These are phyloP conservation scores for Amazona guildingii DNA, from an alignment of 2,113 vertebrate genomes.

Conservation along the genomic window DNA sequence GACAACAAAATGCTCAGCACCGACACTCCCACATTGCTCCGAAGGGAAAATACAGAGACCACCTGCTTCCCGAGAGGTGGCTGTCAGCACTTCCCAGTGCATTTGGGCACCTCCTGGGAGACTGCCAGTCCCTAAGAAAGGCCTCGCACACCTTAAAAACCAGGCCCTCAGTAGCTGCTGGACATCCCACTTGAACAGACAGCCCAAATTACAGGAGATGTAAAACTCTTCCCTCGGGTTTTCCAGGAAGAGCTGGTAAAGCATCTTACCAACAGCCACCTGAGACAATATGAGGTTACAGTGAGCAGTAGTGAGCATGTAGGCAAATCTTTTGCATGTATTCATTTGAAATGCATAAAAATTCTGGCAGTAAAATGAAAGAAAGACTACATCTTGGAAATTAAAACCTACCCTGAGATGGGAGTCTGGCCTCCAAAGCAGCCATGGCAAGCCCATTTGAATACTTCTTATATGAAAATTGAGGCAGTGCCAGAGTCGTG, in stretches of 20 bases:
- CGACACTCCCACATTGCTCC: not conserved
- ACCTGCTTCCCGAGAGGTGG: accelerated
- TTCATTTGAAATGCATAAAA: conserved; percentile 1
- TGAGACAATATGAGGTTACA: not conserved
- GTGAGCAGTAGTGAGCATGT: not conserved
- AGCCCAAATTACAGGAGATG: not conserved
- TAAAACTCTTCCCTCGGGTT: not conserved
- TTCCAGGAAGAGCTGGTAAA: not conserved
- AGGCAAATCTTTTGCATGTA: conserved; percentile 18
- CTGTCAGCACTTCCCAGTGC: not conserved
- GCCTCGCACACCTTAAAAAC: not conserved
- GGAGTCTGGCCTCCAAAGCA: not conserved
- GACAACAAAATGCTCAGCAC: not conserved
- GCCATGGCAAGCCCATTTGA: not conserved
- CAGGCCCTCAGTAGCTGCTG: not conserved
- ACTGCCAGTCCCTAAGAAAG: conserved; percentile 8
- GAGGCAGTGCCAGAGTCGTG: not conserved
- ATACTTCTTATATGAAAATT: not conserved
- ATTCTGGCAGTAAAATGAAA: conserved; percentile 28
- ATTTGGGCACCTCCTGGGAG: not conserved
- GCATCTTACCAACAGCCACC: not conserved
- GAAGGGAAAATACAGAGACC: not conserved
- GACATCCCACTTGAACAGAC: not conserved
- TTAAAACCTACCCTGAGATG: not conserved
- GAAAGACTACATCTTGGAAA: not conserved